Conservation (phyloP, 1,140 invertebrate species). For the Aphis gossypii region DNA sequence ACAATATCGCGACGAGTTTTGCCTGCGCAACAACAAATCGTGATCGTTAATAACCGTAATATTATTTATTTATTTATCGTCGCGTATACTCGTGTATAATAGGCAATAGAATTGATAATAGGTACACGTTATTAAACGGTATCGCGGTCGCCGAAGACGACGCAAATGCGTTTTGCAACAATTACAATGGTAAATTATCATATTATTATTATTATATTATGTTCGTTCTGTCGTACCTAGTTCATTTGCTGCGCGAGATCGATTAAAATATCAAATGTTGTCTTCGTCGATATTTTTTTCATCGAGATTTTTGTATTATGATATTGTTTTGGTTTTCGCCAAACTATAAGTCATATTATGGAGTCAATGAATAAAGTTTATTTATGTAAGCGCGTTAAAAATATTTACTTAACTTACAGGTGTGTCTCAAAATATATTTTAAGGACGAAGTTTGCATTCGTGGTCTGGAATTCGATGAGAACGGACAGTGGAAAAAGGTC, state of each 20-base stretch:
- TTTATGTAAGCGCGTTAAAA: background rate
- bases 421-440: background rate
- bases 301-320: background rate
- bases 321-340: background rate
- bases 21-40: background rate
- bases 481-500: background rate
- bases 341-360: background rate
- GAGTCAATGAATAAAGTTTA: background rate
- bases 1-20: background rate
- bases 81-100: background rate
- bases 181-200: background rate
- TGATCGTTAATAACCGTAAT: slow-evolving; percentile 2
- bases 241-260: too few relatives aligned
- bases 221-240: background rate
- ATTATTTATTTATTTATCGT: background rate
- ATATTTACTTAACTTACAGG: background rate
- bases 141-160: background rate
- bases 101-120: background rate
- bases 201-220: background rate
- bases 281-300: background rate
- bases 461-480: background rate
- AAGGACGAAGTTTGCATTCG: background rate
- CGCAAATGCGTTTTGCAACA: background rate
- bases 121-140: background rate
- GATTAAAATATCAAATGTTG: background rate